Evolutionary conservation across 2,888 invertebrate species (phyloP).

Genomic region (Pelosia muscerda): DNA sequence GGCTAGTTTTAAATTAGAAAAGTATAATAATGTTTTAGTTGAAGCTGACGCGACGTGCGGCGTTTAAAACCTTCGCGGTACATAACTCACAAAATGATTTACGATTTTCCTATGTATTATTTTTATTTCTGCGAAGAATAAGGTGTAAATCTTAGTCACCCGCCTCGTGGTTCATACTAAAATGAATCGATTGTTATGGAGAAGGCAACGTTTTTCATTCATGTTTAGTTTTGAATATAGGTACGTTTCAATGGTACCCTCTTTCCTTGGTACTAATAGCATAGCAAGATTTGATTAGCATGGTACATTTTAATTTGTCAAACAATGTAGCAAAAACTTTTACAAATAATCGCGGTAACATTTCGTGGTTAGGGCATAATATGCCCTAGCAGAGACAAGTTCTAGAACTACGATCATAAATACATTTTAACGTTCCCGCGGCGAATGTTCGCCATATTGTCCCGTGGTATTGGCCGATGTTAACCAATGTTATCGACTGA

Average conservation of each 20-base stretch:
- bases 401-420: slow-evolving; percentile 19
- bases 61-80: slow-evolving; percentile 31
- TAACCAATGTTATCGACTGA: slow-evolving; percentile 71
- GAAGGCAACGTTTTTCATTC: not conserved
- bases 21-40: not conserved
- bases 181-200: not conserved
- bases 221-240: no score
- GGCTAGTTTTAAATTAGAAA: not conserved
- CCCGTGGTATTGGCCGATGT: slow-evolving; percentile 58
- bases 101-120: not conserved
- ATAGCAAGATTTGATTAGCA: no score
- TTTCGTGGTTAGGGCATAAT: not conserved
- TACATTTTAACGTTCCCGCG: slow-evolving; percentile 51
- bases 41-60: slow-evolving; percentile 21
- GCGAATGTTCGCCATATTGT: slow-evolving; percentile 47
- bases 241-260: no score
- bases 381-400: not conserved
- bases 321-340: no score
- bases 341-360: not conserved
- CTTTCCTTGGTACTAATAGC: no score
- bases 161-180: not conserved
- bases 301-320: not conserved
- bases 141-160: slow-evolving; percentile 15
- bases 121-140: slow-evolving; percentile 8
- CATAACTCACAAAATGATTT: slow-evolving; percentile 13